Conservation (phyloP, 2,888 invertebrate genomes). For the Prenolepis imparis region DNA sequence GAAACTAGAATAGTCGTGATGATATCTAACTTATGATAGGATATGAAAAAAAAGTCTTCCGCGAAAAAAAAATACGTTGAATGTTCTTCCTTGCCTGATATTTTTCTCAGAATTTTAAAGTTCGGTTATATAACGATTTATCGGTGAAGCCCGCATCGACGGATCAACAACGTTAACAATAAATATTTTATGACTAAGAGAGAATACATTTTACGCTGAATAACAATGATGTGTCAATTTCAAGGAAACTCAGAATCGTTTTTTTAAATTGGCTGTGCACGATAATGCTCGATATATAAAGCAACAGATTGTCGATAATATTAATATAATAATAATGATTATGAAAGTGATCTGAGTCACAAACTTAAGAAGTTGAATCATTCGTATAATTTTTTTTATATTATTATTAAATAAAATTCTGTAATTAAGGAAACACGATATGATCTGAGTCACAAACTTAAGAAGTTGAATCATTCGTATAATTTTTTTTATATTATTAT, state of each 20-base stretch:
- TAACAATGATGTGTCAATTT: conserved; percentile 25
- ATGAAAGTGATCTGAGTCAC: background rate
- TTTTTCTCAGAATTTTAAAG: conserved; percentile 28
- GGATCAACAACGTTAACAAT: conserved; percentile 21
- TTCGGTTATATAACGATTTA: conserved; percentile 17
- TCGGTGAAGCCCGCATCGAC: background rate
- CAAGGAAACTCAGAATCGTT: background rate
- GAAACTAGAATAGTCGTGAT: background rate
- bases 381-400: background rate
- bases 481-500: background rate
- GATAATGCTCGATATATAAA: background rate
- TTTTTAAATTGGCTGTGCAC: background rate
- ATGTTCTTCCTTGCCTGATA: conserved; percentile 13
- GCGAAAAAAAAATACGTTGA: background rate
- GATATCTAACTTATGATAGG: background rate
- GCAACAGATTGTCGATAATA: background rate
- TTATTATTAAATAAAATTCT: background rate
- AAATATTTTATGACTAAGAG: conserved; percentile 38
- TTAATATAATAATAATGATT: background rate
- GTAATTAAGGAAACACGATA: background rate
- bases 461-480: background rate
- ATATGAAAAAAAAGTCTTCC: background rate
- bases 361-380: background rate
- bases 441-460: background rate
- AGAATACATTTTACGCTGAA: conserved; percentile 1